A percentile compares a stretch with the other conserved stretches of the same genome.
Evolutionary conservation across 2,113 vertebrate genomes (phyloP).

Genomic region (Tor tambroides): DNA sequence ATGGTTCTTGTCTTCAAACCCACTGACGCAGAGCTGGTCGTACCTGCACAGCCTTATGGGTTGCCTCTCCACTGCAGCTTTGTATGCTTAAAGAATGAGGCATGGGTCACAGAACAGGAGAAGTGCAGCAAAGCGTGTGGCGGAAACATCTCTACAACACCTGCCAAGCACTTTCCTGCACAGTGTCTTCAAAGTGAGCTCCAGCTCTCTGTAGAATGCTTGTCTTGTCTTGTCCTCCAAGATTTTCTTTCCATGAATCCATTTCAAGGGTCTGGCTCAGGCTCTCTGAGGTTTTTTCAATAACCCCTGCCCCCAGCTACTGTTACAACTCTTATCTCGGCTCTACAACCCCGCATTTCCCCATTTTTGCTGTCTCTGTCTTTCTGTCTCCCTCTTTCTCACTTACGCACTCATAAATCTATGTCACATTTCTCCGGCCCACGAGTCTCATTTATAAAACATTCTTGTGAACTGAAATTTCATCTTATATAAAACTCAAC

Average conservation of each 20-base stretch:
- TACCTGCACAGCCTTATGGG: not conserved
- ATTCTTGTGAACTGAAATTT: not conserved
- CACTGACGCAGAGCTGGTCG: not conserved
- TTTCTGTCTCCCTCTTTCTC: not conserved
- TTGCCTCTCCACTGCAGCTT: not conserved
- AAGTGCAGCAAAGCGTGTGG: conserved; percentile 17
- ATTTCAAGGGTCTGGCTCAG: not conserved
- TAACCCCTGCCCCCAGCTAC: conserved; percentile 5
- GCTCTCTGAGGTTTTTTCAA: not conserved
- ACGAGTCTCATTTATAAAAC: conserved; percentile 18
- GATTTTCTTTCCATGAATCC: conserved; percentile 39
- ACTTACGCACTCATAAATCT: conserved; percentile 12
- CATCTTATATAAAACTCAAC: conserved; percentile 6
- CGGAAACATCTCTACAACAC: conserved; percentile 16
- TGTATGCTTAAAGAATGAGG: not conserved
- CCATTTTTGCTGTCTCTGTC: not conserved
- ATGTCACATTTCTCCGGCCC: not conserved
- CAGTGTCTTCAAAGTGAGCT: conserved; percentile 22
- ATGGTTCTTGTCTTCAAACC: not conserved
- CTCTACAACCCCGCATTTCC: not conserved
- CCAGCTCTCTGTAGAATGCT: conserved; percentile 6
- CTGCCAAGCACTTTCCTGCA: conserved; percentile 35
- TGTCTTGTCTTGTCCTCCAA: conserved; percentile 14
- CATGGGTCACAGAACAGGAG: not conserved
- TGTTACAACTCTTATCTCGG: conserved; percentile 1